A percentile compares a stretch with the other conserved stretches of the same genome.
Evolutionary conservation across 2,797 vertebrate species (phyloP).

Genomic region (Parotocinclus haroldoi): DNA sequence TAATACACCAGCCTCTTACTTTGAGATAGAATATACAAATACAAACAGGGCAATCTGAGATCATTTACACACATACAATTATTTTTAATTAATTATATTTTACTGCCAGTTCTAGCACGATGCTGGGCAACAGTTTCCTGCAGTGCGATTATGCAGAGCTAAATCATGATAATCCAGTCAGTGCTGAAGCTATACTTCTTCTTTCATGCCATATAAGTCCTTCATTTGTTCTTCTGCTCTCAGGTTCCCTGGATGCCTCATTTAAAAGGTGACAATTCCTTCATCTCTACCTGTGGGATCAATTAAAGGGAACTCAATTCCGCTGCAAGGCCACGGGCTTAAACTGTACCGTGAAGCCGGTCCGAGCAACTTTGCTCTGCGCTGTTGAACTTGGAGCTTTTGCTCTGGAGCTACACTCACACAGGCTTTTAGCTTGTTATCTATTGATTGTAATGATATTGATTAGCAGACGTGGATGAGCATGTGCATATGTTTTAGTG

Average conservation of each 20-base stretch:
- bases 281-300: slow-evolving; percentile 43
- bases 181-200: not conserved
- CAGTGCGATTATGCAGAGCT: not conserved
- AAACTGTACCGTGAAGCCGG: slow-evolving; percentile 12
- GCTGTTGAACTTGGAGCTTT: not conserved
- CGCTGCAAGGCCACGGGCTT: slow-evolving; percentile 17
- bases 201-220: not conserved
- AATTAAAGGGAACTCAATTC: slow-evolving; percentile 50
- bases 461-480: too few species aligned
- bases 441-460: too few species aligned
- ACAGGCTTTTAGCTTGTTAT: too few species aligned
- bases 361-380: slow-evolving; percentile 1
- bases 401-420: not conserved
- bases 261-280: slow-evolving; percentile 48
- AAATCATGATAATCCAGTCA: not conserved
- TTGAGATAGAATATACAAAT: too few species aligned
- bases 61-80: too few species aligned
- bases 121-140: not conserved
- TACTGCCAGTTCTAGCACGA: too few species aligned
- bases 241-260: slow-evolving; percentile 45
- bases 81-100: too few species aligned
- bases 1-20: too few species aligned
- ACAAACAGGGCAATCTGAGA: too few species aligned
- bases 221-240: slow-evolving; percentile 14
- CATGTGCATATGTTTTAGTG: too few species aligned